These are phyloP conservation scores for Biston stratarius DNA, from an alignment of 2,888 invertebrate species.

Conservation along the genomic window DNA sequence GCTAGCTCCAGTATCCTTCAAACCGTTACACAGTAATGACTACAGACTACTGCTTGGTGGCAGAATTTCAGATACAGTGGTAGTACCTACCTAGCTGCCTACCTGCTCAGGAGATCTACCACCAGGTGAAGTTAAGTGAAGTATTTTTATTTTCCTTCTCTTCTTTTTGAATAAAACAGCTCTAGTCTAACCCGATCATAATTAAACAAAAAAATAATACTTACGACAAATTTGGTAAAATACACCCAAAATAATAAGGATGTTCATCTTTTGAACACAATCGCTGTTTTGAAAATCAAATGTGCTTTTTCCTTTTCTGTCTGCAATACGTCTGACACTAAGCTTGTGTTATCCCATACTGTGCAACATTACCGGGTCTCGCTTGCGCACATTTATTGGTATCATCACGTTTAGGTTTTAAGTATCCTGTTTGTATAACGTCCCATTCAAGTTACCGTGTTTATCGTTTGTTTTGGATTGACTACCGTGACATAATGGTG, in stretches of 20 bases:
- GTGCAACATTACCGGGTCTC: not conserved
- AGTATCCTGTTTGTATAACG: conserved; percentile 15
- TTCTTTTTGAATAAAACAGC: too few relatives aligned
- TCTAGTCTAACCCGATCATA: too few relatives aligned
- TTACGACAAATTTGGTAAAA: conserved; percentile 9
- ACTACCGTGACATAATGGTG: not conserved
- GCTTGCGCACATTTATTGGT: not conserved
- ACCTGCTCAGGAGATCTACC: too few relatives aligned
- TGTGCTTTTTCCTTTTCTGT: not conserved
- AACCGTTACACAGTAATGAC: too few relatives aligned
- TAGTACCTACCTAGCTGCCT: too few relatives aligned
- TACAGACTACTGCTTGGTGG: too few relatives aligned
- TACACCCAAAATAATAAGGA: not conserved
- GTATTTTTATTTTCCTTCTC: too few relatives aligned
- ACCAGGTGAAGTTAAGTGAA: too few relatives aligned
- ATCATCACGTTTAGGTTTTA: conserved; percentile 5
- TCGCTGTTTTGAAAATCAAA: not conserved
- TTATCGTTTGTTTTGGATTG: conserved; percentile 9
- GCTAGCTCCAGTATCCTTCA: too few relatives aligned
- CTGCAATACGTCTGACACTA: not conserved
- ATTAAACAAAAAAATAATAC: not conserved
- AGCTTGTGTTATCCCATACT: not conserved
- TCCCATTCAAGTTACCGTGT: not conserved
- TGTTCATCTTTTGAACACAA: conserved; percentile 1
- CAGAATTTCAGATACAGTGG: too few relatives aligned